Evolutionary conservation across 1,140 invertebrate genomes (phyloP).

Genomic region (Chrysoperla carnea): DNA sequence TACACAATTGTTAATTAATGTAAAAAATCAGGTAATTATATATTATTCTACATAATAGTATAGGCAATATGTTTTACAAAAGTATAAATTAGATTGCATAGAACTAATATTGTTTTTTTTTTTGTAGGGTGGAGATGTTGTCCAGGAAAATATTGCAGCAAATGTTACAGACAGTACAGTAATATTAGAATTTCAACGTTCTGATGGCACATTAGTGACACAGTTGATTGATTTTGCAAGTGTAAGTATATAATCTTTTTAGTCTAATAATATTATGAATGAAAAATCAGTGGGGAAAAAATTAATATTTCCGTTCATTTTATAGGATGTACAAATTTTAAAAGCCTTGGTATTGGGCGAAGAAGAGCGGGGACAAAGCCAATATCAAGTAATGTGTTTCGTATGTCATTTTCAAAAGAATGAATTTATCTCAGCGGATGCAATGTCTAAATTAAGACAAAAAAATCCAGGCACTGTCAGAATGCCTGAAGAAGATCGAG

Average conservation of each 20-base stretch:
- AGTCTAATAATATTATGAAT: too few species aligned
- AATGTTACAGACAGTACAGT: constrained; percentile 82
- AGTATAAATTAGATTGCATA: too few species aligned
- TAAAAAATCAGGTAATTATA: too few species aligned
- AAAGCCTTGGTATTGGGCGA: constrained; percentile 86
- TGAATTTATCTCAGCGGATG: constrained; percentile 88
- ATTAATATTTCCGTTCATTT: too few species aligned
- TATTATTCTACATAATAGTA: too few species aligned
- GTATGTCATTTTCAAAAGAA: constrained; percentile 75
- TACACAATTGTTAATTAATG: too few species aligned
- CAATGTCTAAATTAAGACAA: constrained; percentile 93
- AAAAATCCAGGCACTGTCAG: constrained; percentile 42
- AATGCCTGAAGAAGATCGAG: constrained; percentile 75
- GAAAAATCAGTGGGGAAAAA: too few species aligned
- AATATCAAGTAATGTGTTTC: constrained; percentile 85
- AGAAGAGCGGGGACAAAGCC: constrained; percentile 77
- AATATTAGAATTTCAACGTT: constrained; percentile 71
- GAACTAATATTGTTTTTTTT: constrained; percentile 4
- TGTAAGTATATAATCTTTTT: constrained; percentile 36
- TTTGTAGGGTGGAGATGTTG: constrained; percentile 74
- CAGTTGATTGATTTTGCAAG: constrained; percentile 88
- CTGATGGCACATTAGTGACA: constrained; percentile 79
- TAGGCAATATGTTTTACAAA: too few species aligned
- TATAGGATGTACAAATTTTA: constrained; percentile 86
- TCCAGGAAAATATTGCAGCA: constrained; percentile 78